These are phyloP conservation scores for Cisticola juncidis DNA, from an alignment of 2,113 vertebrate species.

Conservation along the genomic window DNA sequence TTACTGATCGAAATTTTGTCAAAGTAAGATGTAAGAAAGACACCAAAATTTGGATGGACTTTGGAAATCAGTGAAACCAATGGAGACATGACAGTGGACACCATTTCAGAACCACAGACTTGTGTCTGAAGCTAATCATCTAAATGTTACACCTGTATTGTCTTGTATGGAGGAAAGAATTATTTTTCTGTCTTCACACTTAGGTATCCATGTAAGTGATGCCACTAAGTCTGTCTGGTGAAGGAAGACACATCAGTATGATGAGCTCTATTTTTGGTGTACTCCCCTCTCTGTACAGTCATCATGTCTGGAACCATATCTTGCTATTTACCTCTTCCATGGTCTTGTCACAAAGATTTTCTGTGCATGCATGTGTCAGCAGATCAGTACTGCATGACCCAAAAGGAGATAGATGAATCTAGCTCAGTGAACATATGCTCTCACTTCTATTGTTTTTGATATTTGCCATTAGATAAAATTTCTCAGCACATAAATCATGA, in stretches of 20 bases:
- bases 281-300: neutral
- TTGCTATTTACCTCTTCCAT: neutral
- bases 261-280: neutral
- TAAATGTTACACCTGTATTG: neutral
- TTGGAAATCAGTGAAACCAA: neutral
- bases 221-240: neutral
- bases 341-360: neutral
- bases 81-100: neutral
- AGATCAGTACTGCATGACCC: neutral
- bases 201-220: accelerated
- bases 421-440: neutral
- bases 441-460: neutral
- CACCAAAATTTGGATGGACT: neutral
- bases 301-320: neutral
- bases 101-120: neutral
- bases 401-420: neutral
- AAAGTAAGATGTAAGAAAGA: neutral
- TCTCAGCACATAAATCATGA: neutral
- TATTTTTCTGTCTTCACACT: neutral
- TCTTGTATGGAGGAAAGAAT: neutral
- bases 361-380: neutral
- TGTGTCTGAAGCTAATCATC: neutral
- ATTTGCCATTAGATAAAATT: neutral
- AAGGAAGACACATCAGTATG: neutral
- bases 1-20: neutral